A percentile compares a stretch with the other conserved stretches of the same genome.
Evolutionary conservation across 1,140 invertebrate genomes (phyloP).

Genomic region (Orius insidiosus): DNA sequence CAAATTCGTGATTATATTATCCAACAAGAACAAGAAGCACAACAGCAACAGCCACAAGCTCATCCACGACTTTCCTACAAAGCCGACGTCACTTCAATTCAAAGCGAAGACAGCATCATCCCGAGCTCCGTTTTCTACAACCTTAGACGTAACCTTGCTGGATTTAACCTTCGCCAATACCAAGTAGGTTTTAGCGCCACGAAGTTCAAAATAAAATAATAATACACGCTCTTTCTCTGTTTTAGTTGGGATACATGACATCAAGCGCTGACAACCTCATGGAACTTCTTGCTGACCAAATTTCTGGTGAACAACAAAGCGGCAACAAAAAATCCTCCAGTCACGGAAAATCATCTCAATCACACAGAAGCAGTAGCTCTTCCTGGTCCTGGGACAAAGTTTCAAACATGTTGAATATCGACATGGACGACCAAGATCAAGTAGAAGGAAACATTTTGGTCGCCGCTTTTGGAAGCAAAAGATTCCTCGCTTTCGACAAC

Average conservation of each 20-base stretch:
- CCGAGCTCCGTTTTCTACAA: constrained; percentile 30
- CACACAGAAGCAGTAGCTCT: constrained; percentile 20
- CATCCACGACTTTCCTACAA: constrained; percentile 24
- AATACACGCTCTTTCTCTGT: background rate
- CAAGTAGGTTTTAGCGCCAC: constrained; percentile 20
- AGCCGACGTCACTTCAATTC: constrained; percentile 28
- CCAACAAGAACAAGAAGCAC: constrained; percentile 14
- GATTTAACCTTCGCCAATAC: constrained; percentile 26
- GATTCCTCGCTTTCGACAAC: constrained; percentile 36
- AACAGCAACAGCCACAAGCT: constrained; percentile 18
- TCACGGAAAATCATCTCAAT: background rate
- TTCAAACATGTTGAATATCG: constrained; percentile 34
- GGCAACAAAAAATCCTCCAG: background rate
- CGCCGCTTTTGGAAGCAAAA: constrained; percentile 25
- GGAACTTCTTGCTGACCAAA: constrained; percentile 11
- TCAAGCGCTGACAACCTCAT: constrained; percentile 14
- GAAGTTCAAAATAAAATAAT: no score
- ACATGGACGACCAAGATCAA: constrained; percentile 29
- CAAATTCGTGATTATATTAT: constrained; percentile 22
- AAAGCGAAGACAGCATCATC: constrained; percentile 33
- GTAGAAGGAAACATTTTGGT: constrained; percentile 36
- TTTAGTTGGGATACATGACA: constrained; percentile 12
- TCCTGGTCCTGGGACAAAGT: constrained; percentile 30
- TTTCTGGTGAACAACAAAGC: background rate
- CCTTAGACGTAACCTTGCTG: constrained; percentile 26